Evolutionary conservation across 1,140 invertebrate genomes (phyloP).

Genomic region (Olivierus martensii): DNA sequence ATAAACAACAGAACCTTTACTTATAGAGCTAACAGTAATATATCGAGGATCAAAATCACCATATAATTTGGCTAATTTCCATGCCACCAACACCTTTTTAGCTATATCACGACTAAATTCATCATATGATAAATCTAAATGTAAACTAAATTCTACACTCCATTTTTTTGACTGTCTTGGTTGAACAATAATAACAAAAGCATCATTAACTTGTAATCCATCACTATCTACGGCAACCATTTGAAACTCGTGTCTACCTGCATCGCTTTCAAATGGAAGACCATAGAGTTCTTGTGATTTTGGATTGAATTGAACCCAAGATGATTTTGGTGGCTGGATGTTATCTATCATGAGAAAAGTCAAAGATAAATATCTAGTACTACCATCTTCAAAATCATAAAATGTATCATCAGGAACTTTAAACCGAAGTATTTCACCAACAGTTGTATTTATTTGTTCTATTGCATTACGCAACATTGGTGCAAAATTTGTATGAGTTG

Average conservation of each 20-base stretch:
- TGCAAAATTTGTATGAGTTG: slow-evolving; percentile 40
- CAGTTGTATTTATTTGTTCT: slow-evolving; percentile 61
- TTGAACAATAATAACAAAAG: slow-evolving; percentile 57
- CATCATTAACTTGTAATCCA: slow-evolving; percentile 54
- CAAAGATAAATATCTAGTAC: slow-evolving; percentile 53
- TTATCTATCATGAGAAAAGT: slow-evolving; percentile 55
- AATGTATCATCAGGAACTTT: slow-evolving; percentile 72
- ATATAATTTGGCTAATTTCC: slow-evolving; percentile 58
- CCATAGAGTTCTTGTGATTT: slow-evolving; percentile 83
- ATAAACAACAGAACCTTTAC: slow-evolving; percentile 37
- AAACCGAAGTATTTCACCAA: slow-evolving; percentile 59
- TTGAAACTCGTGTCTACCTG: slow-evolving; percentile 57
- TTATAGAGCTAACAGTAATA: slow-evolving; percentile 48
- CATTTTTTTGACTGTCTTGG: slow-evolving; percentile 36
- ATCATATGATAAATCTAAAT: slow-evolving; percentile 53
- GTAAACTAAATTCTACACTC: slow-evolving; percentile 50
- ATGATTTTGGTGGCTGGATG: slow-evolving; percentile 44
- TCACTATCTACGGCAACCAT: slow-evolving; percentile 50
- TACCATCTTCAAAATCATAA: slow-evolving; percentile 72
- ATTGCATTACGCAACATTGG: slow-evolving; percentile 68
- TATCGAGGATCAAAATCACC: slow-evolving; percentile 53
- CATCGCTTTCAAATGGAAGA: slow-evolving; percentile 50
- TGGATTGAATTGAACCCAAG: slow-evolving; percentile 78
- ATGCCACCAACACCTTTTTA: slow-evolving; percentile 48
- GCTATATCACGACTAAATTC: slow-evolving; percentile 50